A percentile compares a stretch with the other conserved stretches of the same genome.
Evolutionary conservation across 2,113 vertebrate species (phyloP).

Genomic region (Tachuris rubrigastra): DNA sequence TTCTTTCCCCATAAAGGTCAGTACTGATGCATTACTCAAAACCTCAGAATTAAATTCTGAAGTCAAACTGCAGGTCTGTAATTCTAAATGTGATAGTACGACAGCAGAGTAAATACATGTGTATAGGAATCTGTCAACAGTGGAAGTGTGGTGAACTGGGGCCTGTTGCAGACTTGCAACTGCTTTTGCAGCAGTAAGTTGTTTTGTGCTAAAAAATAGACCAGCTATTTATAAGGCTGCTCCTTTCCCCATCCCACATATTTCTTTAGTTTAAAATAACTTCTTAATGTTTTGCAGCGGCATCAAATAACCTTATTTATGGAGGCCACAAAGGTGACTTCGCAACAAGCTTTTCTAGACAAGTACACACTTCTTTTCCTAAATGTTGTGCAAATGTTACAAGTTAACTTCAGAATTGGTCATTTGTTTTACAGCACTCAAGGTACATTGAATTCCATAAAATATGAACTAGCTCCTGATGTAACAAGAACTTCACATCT

Average conservation of each 20-base stretch:
- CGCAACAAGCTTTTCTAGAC: background rate
- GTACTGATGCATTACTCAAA: background rate
- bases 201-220: background rate
- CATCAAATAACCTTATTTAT: background rate
- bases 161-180: background rate
- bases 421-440: background rate
- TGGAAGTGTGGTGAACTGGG: background rate
- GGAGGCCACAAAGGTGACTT: background rate
- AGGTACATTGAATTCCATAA: background rate
- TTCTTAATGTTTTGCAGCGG: background rate
- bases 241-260: background rate
- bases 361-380: background rate
- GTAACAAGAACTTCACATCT: background rate
- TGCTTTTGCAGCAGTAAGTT: background rate
- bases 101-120: background rate
- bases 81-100: background rate
- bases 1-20: background rate
- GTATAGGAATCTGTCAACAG: background rate
- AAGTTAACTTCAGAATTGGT: background rate
- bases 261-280: background rate
- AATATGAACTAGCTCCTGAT: background rate
- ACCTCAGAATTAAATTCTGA: background rate
- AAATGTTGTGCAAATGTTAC: background rate
- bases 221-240: background rate
- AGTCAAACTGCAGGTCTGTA: background rate